Conservation (phyloP, 1,140 invertebrate genomes). For the Scaptomyza montana region DNA sequence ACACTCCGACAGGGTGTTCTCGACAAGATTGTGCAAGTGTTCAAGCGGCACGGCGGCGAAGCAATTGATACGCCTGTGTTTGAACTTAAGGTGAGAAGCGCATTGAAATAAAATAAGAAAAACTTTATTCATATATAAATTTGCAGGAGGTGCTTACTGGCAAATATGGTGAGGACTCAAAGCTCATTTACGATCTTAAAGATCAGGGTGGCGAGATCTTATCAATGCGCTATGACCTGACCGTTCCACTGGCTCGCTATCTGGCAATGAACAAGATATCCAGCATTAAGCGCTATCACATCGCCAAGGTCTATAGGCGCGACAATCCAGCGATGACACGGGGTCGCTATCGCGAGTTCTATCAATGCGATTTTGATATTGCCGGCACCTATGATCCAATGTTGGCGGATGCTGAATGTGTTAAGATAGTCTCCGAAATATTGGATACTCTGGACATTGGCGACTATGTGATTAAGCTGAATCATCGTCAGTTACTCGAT, state of each 20-base stretch:
- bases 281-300: constrained; percentile 97
- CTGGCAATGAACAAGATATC: constrained; percentile 99
- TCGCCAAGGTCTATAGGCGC: constrained; percentile 97
- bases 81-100: constrained; percentile 93
- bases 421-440: constrained; percentile 96
- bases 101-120: too few relatives aligned
- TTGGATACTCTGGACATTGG: constrained; percentile 92
- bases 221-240: constrained; percentile 95
- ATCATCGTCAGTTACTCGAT: constrained; percentile 96
- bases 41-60: constrained; percentile 99
- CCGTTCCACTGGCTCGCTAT: constrained; percentile 98
- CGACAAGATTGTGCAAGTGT: constrained; percentile 94
- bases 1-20: constrained; percentile 94
- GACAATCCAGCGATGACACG: constrained; percentile 98
- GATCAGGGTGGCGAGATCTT: constrained; percentile 99
- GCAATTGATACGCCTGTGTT: constrained; percentile 99
- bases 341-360: constrained; percentile 99
- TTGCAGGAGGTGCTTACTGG: constrained; percentile 97
- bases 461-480: constrained; percentile 96
- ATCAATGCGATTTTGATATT: constrained; percentile 99
- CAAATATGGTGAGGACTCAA: constrained; percentile 99
- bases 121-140: constrained; percentile 4
- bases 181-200: constrained; percentile 98
- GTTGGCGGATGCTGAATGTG: constrained; percentile 98
- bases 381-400: constrained; percentile 98